A percentile compares a stretch with the other conserved stretches of the same genome.
Evolutionary conservation across 2,797 vertebrate genomes (phyloP).

Genomic region (Rhadinocentrus ornatus): DNA sequence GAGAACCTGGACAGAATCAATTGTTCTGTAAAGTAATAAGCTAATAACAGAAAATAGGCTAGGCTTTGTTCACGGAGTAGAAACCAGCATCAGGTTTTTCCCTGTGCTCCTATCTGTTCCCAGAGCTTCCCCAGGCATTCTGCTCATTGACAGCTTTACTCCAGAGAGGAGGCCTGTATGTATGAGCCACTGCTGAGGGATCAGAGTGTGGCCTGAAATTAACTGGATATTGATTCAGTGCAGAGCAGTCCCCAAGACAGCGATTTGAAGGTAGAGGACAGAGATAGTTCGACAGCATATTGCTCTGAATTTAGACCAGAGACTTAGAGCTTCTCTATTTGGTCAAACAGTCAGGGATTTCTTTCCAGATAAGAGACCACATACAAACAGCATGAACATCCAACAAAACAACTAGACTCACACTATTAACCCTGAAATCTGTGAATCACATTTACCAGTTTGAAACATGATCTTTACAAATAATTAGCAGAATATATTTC

Average conservation of each 20-base stretch:
- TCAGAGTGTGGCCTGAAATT: constrained; percentile 73
- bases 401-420: constrained; percentile 8
- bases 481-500: no score
- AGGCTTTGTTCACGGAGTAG: constrained; percentile 14
- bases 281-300: constrained; percentile 47
- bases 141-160: constrained; percentile 59
- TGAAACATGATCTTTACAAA: not conserved
- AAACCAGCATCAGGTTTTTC: constrained; percentile 38
- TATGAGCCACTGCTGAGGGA: constrained; percentile 64
- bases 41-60: constrained; percentile 7
- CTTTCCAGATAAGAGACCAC: constrained; percentile 11
- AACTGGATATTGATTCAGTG: constrained; percentile 79
- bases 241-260: constrained; percentile 65
- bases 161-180: constrained; percentile 56
- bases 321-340: constrained; percentile 44
- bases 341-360: constrained; percentile 14
- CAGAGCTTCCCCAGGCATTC: constrained; percentile 48
- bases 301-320: constrained; percentile 56
- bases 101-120: constrained; percentile 31
- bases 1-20: no score
- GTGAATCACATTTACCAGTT: not conserved
- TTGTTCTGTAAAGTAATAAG: constrained; percentile 9
- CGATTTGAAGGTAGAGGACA: constrained; percentile 62
- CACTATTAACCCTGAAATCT: not conserved
- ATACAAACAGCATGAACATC: constrained; percentile 9